Base-by-base conservation (phyloP, 2,888 invertebrate genomes). In the Sminthurides aquaticus region DNA sequence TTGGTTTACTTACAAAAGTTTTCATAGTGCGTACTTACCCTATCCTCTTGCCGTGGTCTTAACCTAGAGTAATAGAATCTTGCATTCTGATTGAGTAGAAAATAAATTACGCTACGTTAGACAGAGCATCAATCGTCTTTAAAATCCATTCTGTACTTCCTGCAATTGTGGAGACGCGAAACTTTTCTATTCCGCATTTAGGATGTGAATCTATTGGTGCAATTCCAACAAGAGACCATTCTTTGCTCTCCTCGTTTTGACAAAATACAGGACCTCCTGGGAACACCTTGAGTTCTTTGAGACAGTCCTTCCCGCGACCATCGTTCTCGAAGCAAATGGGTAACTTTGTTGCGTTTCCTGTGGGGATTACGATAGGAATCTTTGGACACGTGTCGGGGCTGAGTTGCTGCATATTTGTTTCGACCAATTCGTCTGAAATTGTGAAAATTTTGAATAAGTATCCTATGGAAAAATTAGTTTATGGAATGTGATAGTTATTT, bases 261-360 rank as follows among this genome's bases (percentile, higher is more conserved):
- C 92, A 92, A 76, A 90, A 84, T 82, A 92, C 87, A 3, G 91
- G 89, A 79, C 89, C 90, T 20, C 92, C 92, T 5, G 91, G 90
- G 75, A 88, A 87, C 80, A 91, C 91, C 80, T 70, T 69, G 3
- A 73, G 57, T 66, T 71, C 73, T 56, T 68, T 64, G 2, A 73
- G 56, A 63, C 73, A 73, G 49, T 73, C 73, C 29, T 67, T 52
- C 5, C 71, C 69, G 0, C 66, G 64, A 20, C 68, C 67, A 49
- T 71, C 71, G 49, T 73, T 73, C 67, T 73, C 73, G 57, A 73
- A 71, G 48, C 73, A 73, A 2, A 73, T 61, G 8, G 68, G 57
- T 54, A 59, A 52, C 28, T 55, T 60, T 15, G 67, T 66, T 11
- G 60, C 59, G 49, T 69, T 70, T 49, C 60, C 48, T 11, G 57